phyloP scores from a whole-genome alignment of 1,140 invertebrate genomes.

The Philotrypesis tridentata region DNA sequence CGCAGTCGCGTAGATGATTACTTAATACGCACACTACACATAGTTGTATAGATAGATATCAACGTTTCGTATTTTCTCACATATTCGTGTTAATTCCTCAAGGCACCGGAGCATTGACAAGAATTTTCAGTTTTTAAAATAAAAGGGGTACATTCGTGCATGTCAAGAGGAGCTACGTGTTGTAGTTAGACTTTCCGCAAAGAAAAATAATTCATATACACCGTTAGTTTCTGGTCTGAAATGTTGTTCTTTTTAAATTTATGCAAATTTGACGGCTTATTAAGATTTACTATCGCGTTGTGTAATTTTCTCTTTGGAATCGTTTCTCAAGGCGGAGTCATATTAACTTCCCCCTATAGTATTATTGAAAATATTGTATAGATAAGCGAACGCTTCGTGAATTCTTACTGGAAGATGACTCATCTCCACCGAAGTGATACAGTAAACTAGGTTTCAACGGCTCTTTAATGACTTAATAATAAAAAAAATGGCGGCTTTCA shows the following conservation, averaged over 20 bases:
- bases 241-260: too few relatives aligned
- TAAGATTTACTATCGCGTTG: too few relatives aligned
- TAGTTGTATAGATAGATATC: not conserved
- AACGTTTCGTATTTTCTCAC: too few relatives aligned
- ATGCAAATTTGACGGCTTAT: too few relatives aligned
- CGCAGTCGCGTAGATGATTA: not conserved
- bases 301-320: not conserved
- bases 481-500: too few relatives aligned
- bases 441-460: too few relatives aligned
- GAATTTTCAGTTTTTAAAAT: not conserved
- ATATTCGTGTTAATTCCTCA: too few relatives aligned
- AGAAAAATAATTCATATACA: too few relatives aligned
- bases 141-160: not conserved
- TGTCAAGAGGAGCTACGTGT: not conserved
- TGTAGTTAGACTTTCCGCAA: not conserved
- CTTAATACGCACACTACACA: not conserved
- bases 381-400: not conserved
- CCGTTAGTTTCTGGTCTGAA: not conserved
- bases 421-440: not conserved
- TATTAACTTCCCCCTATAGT: not conserved
- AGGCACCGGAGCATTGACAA: not conserved
- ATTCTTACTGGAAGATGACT: not conserved
- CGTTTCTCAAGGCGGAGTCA: not conserved
- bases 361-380: not conserved
- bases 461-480: too few relatives aligned